Evolutionary conservation across 2,888 invertebrate genomes (phyloP), one percentile per base, ranked within the genome.

Genomic region (Drosophila leonis): DNA sequence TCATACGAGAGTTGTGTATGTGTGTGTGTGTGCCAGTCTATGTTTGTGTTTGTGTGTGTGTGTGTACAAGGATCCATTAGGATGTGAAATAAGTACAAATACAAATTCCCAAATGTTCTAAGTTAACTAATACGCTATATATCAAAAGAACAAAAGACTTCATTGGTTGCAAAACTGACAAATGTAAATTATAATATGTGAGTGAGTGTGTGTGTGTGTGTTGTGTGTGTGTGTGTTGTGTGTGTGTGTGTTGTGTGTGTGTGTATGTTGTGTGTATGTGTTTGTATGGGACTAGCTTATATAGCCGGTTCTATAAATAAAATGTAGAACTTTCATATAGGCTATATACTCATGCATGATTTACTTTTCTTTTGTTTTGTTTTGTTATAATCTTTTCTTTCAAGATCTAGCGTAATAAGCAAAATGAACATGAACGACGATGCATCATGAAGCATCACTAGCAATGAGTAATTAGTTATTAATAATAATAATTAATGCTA

Each of bases 211-310:
- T 29, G 15, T 20, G 7, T 15, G 4, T 24, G 37, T 10, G 6
- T n/a, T 13, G 12, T 37, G 15, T 20, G 4, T 15, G 27, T 46
- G 46, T 46, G 12, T 42, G 42, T 24, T 33, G 20, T 35, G 33
- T 24, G 18, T 18, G 49, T 67, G 20, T 69, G 69, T n/a, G 9
- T 39, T n/a, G 42, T n/a, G 9, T 39, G 48, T 29, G 15, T 20
- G 7, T 15, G 4, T 24, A 37, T 10, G 6, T n/a, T 13, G 12
- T 37, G 15, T 42, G 42, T 24, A 7, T 33, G 20, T 35, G 33
- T 24, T 24, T 18, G 49, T 67, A 24, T 69, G 69, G 64, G 88
- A 84, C 80, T 90, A 82, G 73, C 66, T 68, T 67, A 75, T 68
- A 78, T 84, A 83, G 82, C 80, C 67, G 66, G 61, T 27, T 65